Evolutionary conservation across 1,140 invertebrate species (phyloP), one percentile per base, ranked within the genome.

Genomic region (Leptinotarsa undecemlineata): DNA sequence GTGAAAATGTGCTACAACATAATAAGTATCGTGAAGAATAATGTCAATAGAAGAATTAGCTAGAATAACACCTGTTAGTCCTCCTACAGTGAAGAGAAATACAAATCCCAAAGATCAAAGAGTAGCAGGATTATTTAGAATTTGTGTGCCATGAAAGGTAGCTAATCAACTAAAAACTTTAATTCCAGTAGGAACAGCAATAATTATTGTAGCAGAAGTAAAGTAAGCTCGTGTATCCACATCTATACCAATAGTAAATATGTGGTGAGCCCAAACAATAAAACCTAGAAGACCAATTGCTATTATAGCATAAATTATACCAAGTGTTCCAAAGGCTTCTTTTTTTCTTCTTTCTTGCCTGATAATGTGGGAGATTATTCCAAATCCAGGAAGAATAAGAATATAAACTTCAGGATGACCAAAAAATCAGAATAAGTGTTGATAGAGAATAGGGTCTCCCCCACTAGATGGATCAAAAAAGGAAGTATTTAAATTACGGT

Each of bases 361-460:
- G 86, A 91, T 88, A 86, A 90, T 90, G 82, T 90, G 89, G 42
- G 88, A 90, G 83, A 91, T 89, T 85, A 91, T 87, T 20, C 88
- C 90, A 87, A 91, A 91, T 86, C 88, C 87, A 8, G 87, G 88
- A 78, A 90, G 80, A 87, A 90, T 90, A 86, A 90, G 85, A 90
- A 94, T 92, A 86, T 93, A 93, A 78, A 92, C 91, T 89, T 93
- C 91, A 48, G 91, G 91, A 76, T 94, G 92, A 0, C 91, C 91
- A 89, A 92, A 93, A 86, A 42, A 42, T 42, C 33, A 42, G 0
- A 42, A 42, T 42, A 42, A 42, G 3, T 42, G 33, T 11, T 42
- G 33, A 0, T 42, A 42, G 0, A 42, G 2, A 42, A 42, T 88
- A 66, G 91, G 90, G 78, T 93, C 90, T 69, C 91, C 91, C 47